Evolutionary conservation across 1,140 invertebrate genomes (phyloP).

Genomic region (Sarcophaga peregrina): DNA sequence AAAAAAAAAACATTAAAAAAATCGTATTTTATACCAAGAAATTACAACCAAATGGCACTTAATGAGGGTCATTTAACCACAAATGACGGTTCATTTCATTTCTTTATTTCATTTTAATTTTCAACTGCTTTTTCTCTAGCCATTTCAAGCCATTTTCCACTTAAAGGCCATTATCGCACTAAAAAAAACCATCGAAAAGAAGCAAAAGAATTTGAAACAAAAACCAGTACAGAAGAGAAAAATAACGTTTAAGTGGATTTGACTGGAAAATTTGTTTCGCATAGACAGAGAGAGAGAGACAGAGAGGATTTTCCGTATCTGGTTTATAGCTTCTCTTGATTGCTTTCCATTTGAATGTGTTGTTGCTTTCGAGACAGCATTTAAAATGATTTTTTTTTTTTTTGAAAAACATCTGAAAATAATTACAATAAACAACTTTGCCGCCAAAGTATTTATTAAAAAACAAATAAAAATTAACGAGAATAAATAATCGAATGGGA

Average conservation of each 20-base stretch:
- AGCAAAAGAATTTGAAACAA: no score
- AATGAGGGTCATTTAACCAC: constrained; percentile 41
- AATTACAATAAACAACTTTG: background rate
- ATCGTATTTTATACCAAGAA: background rate
- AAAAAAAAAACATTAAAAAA: background rate
- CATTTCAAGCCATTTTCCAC: background rate
- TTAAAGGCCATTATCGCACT: no score
- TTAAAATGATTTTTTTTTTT: background rate
- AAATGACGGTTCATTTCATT: constrained; percentile 31
- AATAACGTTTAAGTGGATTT: background rate
- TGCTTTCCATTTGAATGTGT: no score
- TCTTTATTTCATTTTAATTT: background rate
- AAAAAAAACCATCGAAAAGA: no score
- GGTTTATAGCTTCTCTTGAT: no score
- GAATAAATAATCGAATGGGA: no score
- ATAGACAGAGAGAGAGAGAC: no score
- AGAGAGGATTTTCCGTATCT: no score
- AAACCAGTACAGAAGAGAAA: background rate
- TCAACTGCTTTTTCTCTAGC: background rate
- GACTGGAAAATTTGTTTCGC: background rate
- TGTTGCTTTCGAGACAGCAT: no score
- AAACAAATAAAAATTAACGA: no score
- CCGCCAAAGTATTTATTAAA: background rate
- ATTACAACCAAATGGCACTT: constrained; percentile 38
- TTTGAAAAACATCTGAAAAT: background rate